Percentiles rank a stretch among this genome's conserved stretches.
phyloP scores from a whole-genome alignment of 1,140 invertebrate genomes.

The Diplogasteroides magnus region DNA sequence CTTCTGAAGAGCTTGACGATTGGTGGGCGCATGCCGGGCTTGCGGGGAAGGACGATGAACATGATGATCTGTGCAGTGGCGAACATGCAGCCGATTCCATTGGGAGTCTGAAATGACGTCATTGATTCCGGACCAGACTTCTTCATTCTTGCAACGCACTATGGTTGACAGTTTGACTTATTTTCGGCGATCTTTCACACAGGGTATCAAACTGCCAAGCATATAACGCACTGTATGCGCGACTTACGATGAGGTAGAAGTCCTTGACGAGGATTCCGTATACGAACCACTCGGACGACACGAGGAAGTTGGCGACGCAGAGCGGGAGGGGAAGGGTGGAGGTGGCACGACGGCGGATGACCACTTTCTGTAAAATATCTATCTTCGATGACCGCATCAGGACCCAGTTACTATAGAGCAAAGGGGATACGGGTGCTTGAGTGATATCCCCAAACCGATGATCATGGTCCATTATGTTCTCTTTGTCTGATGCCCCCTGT shows the following conservation, averaged over 20 bases:
- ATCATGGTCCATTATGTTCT: too few species aligned
- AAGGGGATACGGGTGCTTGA: too few species aligned
- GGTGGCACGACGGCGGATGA: slow-evolving; percentile 52
- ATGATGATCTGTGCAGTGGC: slow-evolving; percentile 46
- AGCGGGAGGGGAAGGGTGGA: slow-evolving; percentile 53
- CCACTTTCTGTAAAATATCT: slow-evolving; percentile 27
- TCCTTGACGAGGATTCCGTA: slow-evolving; percentile 48
- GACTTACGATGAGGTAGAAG: slow-evolving; percentile 53
- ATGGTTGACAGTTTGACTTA: not conserved
- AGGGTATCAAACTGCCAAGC: not conserved
- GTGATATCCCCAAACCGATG: too few species aligned
- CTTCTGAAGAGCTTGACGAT: slow-evolving; percentile 33
- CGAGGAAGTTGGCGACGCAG: slow-evolving; percentile 55
- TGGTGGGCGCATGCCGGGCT: slow-evolving; percentile 47
- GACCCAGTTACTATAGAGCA: too few species aligned
- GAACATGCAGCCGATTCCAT: slow-evolving; percentile 49
- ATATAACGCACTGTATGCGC: not conserved
- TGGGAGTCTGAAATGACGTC: slow-evolving; percentile 43
- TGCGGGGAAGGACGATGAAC: slow-evolving; percentile 50
- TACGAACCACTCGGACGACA: slow-evolving; percentile 53
- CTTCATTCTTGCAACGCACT: not conserved
- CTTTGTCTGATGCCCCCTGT: too few species aligned
- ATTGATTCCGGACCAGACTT: slow-evolving; percentile 14
- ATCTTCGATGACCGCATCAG: too few species aligned
- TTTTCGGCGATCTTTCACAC: slow-evolving; percentile 5